Evolutionary conservation across 2,797 vertebrate species (phyloP), one percentile per base, ranked within the genome.

Genomic region (Aplochiton taeniatus): DNA sequence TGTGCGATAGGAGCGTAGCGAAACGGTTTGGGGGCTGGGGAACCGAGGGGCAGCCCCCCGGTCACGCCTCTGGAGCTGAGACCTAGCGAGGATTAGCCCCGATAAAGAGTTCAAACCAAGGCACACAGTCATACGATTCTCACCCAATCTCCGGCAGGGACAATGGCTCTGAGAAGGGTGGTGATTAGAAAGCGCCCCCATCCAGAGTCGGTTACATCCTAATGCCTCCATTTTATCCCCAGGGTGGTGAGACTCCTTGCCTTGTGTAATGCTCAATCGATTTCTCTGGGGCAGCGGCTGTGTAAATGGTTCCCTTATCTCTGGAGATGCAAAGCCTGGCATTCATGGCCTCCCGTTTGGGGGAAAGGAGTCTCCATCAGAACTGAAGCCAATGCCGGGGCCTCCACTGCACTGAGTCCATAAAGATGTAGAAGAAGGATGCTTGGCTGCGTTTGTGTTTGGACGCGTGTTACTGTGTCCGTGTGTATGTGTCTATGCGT

Each of bases 1-100:
- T 50, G 73, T 76, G 76, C 77, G 85, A 87, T 87, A 85, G 70
- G 77, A 80, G 69, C 62, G 31, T 69, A 60, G 57, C 62, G 1
- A 19, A 66, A 59, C 81, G 81, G 81, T 16, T 76, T 0, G 6
- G 55, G 59, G 71, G 4, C 63, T 69, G 61, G 68, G 58, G 76
- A 63, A 57, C 59, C 19, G 45, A 46, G 63, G 57, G 19, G 19
- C 14, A 48, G 46, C 14, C 59, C 58, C 46, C 14, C 46, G 31
- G 59, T 44, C 49, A 53, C 1, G 56, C 65, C 68, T 72, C 66
- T 18, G 54, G 65, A 74, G 74, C 71, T 63, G 69, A 61, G 64
- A 58, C 49, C 53, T 31, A 20, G 47, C 53, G 69, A 61, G 74
- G 65, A 74, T 80, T 75, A 79, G 61, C 51, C 58, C 50, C 57